These are phyloP conservation scores for Yponomeuta plumbellus DNA, from an alignment of 2,888 invertebrate genomes.

Conservation along the genomic window DNA sequence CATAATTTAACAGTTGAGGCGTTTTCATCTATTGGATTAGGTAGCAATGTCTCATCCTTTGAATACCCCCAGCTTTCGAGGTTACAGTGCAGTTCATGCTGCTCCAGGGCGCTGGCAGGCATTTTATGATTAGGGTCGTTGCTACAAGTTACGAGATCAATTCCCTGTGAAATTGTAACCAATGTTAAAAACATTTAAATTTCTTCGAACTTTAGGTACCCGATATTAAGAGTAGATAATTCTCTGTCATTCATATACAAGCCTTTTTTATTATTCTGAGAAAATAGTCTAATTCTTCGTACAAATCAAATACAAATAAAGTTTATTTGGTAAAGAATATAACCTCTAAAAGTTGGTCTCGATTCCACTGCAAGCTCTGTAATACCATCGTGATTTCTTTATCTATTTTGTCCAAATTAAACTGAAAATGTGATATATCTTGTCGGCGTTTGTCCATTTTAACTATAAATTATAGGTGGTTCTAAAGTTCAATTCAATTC, in stretches of 20 bases:
- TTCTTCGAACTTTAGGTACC: too few species aligned
- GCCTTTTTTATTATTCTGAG: too few species aligned
- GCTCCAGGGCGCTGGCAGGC: constrained; percentile 31
- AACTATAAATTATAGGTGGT: too few species aligned
- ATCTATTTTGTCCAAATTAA: constrained; percentile 42
- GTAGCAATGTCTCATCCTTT: constrained; percentile 42
- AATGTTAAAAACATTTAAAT: background rate
- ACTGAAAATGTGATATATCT: constrained; percentile 40
- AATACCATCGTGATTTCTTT: constrained; percentile 54
- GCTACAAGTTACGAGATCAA: constrained; percentile 37
- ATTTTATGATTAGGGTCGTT: constrained; percentile 45
- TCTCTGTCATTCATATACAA: too few species aligned
- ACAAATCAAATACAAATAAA: too few species aligned
- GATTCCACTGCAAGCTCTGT: constrained; percentile 62
- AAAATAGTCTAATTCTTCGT: too few species aligned
- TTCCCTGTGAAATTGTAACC: constrained; percentile 35
- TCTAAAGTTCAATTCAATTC: too few species aligned
- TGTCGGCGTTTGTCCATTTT: constrained; percentile 41
- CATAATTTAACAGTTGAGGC: constrained; percentile 46
- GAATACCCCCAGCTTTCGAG: constrained; percentile 43
- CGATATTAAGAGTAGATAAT: too few species aligned
- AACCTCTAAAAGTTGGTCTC: constrained; percentile 47
- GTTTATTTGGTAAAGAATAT: constrained; percentile 14
- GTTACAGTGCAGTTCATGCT: constrained; percentile 47
- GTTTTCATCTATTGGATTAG: constrained; percentile 41